Evolutionary conservation across 2,888 invertebrate species (phyloP).

Genomic region (Priocnemis perturbator): DNA sequence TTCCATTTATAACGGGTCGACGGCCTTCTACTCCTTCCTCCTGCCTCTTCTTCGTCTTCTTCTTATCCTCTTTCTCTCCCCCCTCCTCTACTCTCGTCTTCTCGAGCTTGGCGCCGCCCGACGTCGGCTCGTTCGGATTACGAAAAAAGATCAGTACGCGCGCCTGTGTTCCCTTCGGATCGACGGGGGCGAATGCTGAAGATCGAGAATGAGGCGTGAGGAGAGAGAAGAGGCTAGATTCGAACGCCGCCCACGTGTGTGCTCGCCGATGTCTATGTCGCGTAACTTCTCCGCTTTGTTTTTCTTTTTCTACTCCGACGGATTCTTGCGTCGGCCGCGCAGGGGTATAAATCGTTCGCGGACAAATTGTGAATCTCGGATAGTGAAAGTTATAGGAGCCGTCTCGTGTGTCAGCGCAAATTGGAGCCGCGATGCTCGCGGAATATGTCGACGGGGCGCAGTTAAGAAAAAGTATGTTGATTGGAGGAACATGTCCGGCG

Average conservation of each 20-base stretch:
- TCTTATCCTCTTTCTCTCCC: constrained; percentile 34
- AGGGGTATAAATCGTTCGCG: too few relatives aligned
- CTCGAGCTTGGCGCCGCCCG: constrained; percentile 55
- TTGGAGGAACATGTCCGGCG: too few relatives aligned
- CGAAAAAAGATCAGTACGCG: constrained; percentile 37
- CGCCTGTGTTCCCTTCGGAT: constrained; percentile 27
- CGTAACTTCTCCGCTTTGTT: constrained; percentile 23
- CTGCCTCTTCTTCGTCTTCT: constrained; percentile 38
- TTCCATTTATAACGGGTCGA: constrained; percentile 61
- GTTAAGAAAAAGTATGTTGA: too few relatives aligned
- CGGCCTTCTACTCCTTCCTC: constrained; percentile 52
- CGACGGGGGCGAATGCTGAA: constrained; percentile 43
- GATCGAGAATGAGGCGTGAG: constrained; percentile 3
- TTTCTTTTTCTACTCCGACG: not conserved
- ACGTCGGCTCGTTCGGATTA: constrained; percentile 48
- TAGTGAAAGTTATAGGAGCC: too few relatives aligned
- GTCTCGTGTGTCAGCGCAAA: too few relatives aligned
- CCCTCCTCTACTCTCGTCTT: constrained; percentile 44
- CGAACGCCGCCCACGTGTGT: constrained; percentile 49
- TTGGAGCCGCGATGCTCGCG: too few relatives aligned
- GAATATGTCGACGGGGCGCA: too few relatives aligned
- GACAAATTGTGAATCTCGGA: too few relatives aligned
- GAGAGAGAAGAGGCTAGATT: constrained; percentile 28
- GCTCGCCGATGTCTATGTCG: constrained; percentile 37
- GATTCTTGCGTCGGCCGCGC: constrained; percentile 10